These are phyloP conservation scores for Anthoscopus minutus DNA, from an alignment of 2,113 vertebrate genomes.

Conservation along the genomic window DNA sequence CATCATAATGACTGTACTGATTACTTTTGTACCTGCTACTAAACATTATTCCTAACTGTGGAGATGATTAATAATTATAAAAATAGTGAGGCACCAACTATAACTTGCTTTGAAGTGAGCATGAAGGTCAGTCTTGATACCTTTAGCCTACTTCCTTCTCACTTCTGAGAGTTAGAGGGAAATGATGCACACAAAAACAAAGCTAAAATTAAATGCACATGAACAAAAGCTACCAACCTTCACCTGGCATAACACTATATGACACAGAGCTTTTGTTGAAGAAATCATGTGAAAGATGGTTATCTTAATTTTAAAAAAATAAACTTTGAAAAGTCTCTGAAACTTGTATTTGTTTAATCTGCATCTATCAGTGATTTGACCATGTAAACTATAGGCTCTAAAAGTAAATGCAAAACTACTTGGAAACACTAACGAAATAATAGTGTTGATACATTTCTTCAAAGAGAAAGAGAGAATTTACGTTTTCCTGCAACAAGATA, in stretches of 20 bases:
- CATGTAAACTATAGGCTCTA: neutral
- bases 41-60: neutral
- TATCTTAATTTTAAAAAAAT: neutral
- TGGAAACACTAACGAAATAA: neutral
- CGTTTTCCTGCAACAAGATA: neutral
- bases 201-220: neutral
- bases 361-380: neutral
- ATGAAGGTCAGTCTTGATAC: neutral
- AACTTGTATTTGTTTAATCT: neutral
- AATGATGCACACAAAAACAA: neutral
- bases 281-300: neutral
- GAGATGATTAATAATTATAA: neutral
- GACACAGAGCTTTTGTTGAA: neutral
- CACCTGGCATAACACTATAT: neutral
- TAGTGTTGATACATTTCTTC: neutral
- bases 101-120: conserved; percentile 5
- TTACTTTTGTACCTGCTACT: neutral
- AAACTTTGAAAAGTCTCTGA: neutral
- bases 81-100: neutral
- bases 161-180: neutral
- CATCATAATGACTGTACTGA: neutral
- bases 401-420: neutral
- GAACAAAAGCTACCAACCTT: neutral
- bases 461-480: neutral
- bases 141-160: neutral